These are phyloP conservation scores for Chaunax sp. DNA, from an alignment of 2,797 vertebrate genomes.

Conservation along the genomic window DNA sequence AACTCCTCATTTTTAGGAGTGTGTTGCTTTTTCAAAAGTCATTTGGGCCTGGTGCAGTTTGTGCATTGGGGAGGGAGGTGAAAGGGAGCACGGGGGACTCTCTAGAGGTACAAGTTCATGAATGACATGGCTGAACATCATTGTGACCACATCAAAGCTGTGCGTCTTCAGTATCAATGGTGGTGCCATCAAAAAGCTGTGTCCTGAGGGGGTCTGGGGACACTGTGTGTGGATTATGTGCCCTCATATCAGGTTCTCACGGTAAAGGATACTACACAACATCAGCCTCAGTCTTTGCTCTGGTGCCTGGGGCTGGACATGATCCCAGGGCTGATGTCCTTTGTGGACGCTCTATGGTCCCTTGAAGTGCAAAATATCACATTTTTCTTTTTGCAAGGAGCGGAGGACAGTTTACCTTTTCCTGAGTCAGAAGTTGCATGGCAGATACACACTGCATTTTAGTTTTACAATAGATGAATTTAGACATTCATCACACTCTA, in stretches of 20 bases:
- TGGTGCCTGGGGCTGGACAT: constrained; percentile 78
- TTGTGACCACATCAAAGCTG: constrained; percentile 82
- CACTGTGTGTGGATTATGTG: constrained; percentile 81
- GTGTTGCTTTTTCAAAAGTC: constrained; percentile 25
- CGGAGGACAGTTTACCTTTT: constrained; percentile 10
- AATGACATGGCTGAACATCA: constrained; percentile 79
- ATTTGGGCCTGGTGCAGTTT: constrained; percentile 6
- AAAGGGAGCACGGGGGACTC: constrained; percentile 48
- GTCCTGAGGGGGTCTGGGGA: constrained; percentile 75
- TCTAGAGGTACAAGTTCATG: constrained; percentile 76
- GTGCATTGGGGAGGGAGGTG: constrained; percentile 24
- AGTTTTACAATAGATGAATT: not conserved
- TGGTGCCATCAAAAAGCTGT: constrained; percentile 80
- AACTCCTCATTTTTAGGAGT: constrained; percentile 16
- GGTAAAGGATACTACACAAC: constrained; percentile 84
- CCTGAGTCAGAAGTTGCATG: not conserved
- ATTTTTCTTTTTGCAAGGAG: constrained; percentile 25
- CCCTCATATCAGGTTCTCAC: constrained; percentile 79
- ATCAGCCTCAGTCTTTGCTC: constrained; percentile 72
- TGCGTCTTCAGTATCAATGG: constrained; percentile 78
- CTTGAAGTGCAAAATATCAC: constrained; percentile 74
- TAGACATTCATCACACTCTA: not conserved
- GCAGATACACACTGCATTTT: not conserved
- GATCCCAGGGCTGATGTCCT: constrained; percentile 76
- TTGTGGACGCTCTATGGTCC: constrained; percentile 70